Evolutionary conservation across 2,113 vertebrate genomes (phyloP), one percentile per base, ranked within the genome.

Genomic region (Chlorodrepanis virens): DNA sequence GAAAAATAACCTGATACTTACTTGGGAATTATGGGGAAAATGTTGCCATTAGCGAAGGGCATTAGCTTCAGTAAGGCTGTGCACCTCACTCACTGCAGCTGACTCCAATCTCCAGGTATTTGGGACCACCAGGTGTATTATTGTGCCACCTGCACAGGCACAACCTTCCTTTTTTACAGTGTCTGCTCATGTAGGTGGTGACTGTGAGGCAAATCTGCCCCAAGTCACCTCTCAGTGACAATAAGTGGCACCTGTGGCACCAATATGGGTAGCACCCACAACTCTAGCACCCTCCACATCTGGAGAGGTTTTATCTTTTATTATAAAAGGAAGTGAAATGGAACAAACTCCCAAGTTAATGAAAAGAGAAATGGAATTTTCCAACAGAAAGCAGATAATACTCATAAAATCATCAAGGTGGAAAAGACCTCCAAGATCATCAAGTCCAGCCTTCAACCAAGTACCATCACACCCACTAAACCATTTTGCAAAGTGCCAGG

Each of bases 341-440:
- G 19, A 86, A 57, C 2, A 60, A 89, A 80, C 44, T 53, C 10
- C 19, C 29, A 53, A 65, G 35, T 9, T 15, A 52, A 52, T 37
- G 28, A 78, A 87, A 76, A 75, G 37, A 23, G 23, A 52, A 29
- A 10, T 45, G 6, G 31, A 22, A 52, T 59, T 80, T 87, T 54
- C 33, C 11, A n/a, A n/a, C 15, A 79, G 37, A 60, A 68, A 89
- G 4, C 4, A 75, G 24, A 24, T 29, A 61, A 28, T 27, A 29
- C 2, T 47, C 29, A 37, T 50, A 49, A 40, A 68, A 31, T 31
- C 1, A 0, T 16, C 31, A 69, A 4, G 12, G 12, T 69, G 35
- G 31, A 49, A 54, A 54, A 42, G 35, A 49, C 2, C 21, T 56
- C 47, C 54, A 69, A 49, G 21, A 49, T 69, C 24, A 40, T 82